These are phyloP conservation scores for Dorcus hopei DNA, from an alignment of 2,888 invertebrate species.

Conservation along the genomic window DNA sequence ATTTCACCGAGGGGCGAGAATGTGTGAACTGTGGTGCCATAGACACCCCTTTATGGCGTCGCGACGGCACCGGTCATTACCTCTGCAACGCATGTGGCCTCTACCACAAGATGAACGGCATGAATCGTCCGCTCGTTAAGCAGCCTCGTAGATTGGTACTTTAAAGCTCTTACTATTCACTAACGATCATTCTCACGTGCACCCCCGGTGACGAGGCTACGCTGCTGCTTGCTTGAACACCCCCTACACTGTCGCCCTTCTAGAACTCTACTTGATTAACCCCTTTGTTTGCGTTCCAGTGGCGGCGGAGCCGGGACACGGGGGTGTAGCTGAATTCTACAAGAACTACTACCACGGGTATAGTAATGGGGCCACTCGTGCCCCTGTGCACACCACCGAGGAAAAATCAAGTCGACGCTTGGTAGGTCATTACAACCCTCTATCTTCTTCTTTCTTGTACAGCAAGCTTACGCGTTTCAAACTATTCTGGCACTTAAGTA, in stretches of 20 bases:
- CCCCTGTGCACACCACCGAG: constrained; percentile 59
- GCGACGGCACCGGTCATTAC: constrained; percentile 98
- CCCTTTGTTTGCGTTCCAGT: constrained; percentile 61
- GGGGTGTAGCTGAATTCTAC: constrained; percentile 83
- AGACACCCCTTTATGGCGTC: constrained; percentile 94
- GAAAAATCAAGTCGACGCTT: constrained; percentile 65
- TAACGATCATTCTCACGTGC: constrained; percentile 5
- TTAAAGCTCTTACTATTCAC: not conserved
- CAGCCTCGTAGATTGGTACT: constrained; percentile 87
- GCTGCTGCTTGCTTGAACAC: constrained; percentile 39
- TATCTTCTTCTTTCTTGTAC: constrained; percentile 13
- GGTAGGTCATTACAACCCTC: constrained; percentile 57
- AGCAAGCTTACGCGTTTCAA: constrained; percentile 7
- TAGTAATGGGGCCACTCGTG: constrained; percentile 63
- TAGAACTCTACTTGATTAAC: constrained; percentile 9
- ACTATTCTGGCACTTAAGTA: not conserved
- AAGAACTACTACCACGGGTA: constrained; percentile 75
- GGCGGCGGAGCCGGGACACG: constrained; percentile 75
- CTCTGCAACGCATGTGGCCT: constrained; percentile 99
- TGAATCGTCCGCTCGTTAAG: constrained; percentile 88
- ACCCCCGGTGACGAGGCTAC: constrained; percentile 50
- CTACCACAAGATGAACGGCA: constrained; percentile 95
- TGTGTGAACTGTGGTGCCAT: constrained; percentile 98
- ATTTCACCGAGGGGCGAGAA: constrained; percentile 81
- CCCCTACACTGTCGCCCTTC: not conserved